Percentiles rank a stretch among this genome's conserved stretches.
These are phyloP conservation scores for Microtus oregoni DNA, from an alignment of 2,113 vertebrate genomes.

Conservation along the genomic window DNA sequence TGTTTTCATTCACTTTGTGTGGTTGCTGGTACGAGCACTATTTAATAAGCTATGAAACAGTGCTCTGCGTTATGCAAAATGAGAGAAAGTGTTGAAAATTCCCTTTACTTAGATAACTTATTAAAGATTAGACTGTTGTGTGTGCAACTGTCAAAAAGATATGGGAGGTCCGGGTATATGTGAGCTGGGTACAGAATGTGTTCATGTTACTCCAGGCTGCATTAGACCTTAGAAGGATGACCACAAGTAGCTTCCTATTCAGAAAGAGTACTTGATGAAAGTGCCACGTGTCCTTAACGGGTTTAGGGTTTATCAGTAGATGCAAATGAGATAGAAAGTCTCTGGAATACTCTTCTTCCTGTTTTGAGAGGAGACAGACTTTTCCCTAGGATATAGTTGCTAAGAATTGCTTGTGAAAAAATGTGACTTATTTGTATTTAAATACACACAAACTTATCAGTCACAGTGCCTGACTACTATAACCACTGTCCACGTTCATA, in stretches of 20 bases:
- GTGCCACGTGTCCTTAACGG: not conserved
- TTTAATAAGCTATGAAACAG: not conserved
- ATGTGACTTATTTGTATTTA: not conserved
- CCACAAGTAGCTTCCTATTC: slow-evolving; percentile 18
- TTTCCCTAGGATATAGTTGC: not conserved
- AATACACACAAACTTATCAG: not conserved
- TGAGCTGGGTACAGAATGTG: slow-evolving; percentile 29
- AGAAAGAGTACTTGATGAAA: not conserved
- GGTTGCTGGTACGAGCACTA: not conserved
- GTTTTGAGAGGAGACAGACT: not conserved
- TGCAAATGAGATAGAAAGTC: not conserved
- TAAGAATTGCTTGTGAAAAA: slow-evolving; percentile 45
- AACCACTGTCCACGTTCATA: not conserved
- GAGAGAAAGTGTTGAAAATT: slow-evolving; percentile 20
- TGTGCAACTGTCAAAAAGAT: slow-evolving; percentile 66
- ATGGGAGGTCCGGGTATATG: slow-evolving; percentile 23
- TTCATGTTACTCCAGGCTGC: slow-evolving; percentile 35
- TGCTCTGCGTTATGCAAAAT: not conserved
- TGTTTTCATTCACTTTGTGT: not conserved
- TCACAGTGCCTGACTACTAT: not conserved
- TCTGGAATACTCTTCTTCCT: slow-evolving; percentile 5
- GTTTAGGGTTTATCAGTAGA: not conserved
- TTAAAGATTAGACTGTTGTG: slow-evolving; percentile 35
- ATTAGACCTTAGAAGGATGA: not conserved
- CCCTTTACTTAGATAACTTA: not conserved